Evolutionary conservation across 2,113 vertebrate genomes (phyloP), one percentile per base, ranked within the genome.

Genomic region (Thinocorus orbignyianus): DNA sequence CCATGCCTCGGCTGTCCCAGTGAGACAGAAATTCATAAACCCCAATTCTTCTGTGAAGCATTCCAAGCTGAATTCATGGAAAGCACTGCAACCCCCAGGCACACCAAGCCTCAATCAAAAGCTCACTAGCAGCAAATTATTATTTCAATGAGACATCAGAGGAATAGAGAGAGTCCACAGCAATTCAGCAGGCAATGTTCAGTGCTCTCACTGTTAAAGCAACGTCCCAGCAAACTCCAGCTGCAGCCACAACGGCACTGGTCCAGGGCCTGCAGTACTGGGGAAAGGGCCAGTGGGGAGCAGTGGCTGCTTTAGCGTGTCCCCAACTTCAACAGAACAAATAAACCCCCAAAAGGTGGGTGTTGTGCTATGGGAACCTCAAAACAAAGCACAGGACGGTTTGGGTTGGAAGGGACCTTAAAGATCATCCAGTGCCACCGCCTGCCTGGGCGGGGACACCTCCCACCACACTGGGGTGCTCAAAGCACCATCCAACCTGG

Each of bases 251-350:
- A 2, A 6, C 9, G 41, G 74, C 68, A 13, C 46, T 1, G 14
- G 28, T 12, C 31, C 82, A 83, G 39, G 33, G 20, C 33, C 4
- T 9, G 16, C 81, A 35, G n/a, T 2, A 11, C 37, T 52, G 42
- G 2, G 33, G 25, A 8, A 19, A 44, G 52, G 1, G 25, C 69
- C 19, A 20, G 9, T 10, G 42, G 44, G 41, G 24, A 37, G 8
- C 11, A 16, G 18, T 51, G 31, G 41, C 58, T 66, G 57, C 88
- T 60, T 3, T 4, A 1, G 4, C 3, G 5, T 0, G 0, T 4
- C 70, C 74, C 10, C 61, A 51, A 13, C 61, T n/a, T 51, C 4
- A 9, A 33, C 79, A 28, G 31, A 87, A 44, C 33, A 77, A 78
- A 77, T 1, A 6, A 33, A 13, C 39, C n/a, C 65, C 81, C 17